A percentile compares a stretch with the other conserved stretches of the same genome.
Conservation (phyloP, 2,797 vertebrate genomes). For the Thalassophryne amazonica region DNA sequence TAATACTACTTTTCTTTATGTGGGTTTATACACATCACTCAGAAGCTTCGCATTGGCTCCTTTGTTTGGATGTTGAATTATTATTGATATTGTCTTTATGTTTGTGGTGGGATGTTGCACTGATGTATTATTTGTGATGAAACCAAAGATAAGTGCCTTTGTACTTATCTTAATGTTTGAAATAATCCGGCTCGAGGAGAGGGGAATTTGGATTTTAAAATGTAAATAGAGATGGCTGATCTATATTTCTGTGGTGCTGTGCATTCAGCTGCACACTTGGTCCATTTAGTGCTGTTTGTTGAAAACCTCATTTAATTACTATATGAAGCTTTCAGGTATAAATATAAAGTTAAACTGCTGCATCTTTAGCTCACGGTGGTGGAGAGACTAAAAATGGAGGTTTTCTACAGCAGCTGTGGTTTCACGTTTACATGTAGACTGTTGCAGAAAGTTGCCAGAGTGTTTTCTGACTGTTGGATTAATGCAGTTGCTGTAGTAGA, state of each 20-base stretch:
- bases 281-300: constrained; percentile 2
- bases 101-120: constrained; percentile 50
- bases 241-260: constrained; percentile 1
- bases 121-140: background rate
- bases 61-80: constrained; percentile 7
- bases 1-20: background rate
- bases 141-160: constrained; percentile 46
- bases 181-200: constrained; percentile 34
- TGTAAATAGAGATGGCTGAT: background rate
- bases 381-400: background rate
- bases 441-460: background rate
- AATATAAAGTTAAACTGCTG: background rate
- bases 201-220: constrained; percentile 9
- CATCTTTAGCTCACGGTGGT: background rate
- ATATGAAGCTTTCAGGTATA: background rate
- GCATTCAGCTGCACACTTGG: background rate
- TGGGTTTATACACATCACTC: constrained; percentile 1
- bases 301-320: background rate
- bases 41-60: background rate
- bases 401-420: background rate
- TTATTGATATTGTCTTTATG: constrained; percentile 29
- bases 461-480: too few species aligned
- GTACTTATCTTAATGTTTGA: constrained; percentile 11
- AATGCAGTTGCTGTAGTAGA: background rate
- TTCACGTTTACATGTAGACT: constrained; percentile 4